phyloP scores from a whole-genome alignment of 2,113 vertebrate genomes.

The Dipodomys spectabilis region DNA sequence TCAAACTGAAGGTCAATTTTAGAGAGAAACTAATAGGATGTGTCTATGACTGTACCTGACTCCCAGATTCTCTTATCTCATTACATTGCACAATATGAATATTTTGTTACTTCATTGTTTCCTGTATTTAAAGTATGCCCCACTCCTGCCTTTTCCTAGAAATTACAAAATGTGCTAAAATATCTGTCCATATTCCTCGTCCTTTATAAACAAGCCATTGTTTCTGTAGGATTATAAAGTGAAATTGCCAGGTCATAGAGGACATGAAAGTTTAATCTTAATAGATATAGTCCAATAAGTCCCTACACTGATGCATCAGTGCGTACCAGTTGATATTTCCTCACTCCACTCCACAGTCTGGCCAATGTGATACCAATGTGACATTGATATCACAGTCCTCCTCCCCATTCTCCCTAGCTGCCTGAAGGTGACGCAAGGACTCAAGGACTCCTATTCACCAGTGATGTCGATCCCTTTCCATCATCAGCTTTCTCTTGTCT shows the following conservation, averaged over 20 bases:
- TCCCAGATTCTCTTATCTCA: not conserved
- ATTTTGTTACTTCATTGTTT: not conserved
- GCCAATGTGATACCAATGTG: constrained; percentile 44
- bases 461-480: not conserved
- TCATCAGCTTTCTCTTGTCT: not conserved
- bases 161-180: constrained; percentile 14
- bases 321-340: not conserved
- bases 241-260: constrained; percentile 19
- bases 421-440: not conserved
- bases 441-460: not conserved
- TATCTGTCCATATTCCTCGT: not conserved
- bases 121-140: not conserved
- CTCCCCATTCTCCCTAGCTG: not conserved
- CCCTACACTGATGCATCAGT: not conserved
- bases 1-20: not conserved
- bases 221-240: constrained; percentile 28
- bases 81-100: not conserved
- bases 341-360: not conserved
- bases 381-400: not conserved
- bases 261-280: constrained; percentile 47
- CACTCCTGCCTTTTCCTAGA: not conserved
- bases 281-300: constrained; percentile 11
- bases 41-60: not conserved
- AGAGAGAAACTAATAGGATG: not conserved
- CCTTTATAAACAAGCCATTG: not conserved